A percentile compares a stretch with the other conserved stretches of the same genome.
Evolutionary conservation across 2,888 invertebrate species (phyloP).

Genomic region (Cosmorhoe ocellata): DNA sequence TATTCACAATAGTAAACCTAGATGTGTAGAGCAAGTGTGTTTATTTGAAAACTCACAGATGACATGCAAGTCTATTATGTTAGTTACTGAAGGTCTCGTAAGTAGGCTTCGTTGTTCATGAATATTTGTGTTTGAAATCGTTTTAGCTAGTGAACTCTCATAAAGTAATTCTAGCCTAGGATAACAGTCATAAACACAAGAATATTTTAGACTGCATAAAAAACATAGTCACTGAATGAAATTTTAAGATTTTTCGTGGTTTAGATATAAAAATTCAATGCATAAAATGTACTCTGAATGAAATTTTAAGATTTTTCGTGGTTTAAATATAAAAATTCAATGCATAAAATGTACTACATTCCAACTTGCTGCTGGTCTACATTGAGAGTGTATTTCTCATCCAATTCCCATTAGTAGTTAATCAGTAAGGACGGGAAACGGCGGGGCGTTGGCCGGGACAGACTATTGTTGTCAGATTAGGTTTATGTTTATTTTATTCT

Average conservation of each 20-base stretch:
- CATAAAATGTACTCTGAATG: too few species aligned
- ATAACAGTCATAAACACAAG: too few species aligned
- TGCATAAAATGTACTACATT: too few species aligned
- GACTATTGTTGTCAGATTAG: constrained; percentile 3
- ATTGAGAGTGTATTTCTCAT: not conserved
- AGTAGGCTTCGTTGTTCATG: constrained; percentile 10
- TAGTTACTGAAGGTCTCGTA: constrained; percentile 18
- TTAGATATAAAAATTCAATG: too few species aligned
- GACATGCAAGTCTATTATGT: constrained; percentile 9
- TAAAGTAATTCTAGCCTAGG: too few species aligned
- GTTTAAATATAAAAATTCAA: too few species aligned
- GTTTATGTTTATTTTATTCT: not conserved
- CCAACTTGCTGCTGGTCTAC: not conserved
- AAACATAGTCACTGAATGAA: too few species aligned
- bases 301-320: too few species aligned
- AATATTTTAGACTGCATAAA: too few species aligned
- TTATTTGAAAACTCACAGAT: constrained; percentile 2
- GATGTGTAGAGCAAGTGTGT: not conserved
- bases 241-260: too few species aligned
- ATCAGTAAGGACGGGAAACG: constrained; percentile 10
- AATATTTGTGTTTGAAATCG: not conserved
- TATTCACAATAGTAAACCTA: too few species aligned
- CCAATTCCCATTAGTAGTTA: constrained; percentile 6
- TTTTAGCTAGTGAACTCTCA: not conserved
- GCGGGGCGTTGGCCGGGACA: too few species aligned